Evolutionary conservation across 2,797 vertebrate genomes (phyloP), one percentile per base, ranked within the genome.

Genomic region (Siniperca undulata): DNA sequence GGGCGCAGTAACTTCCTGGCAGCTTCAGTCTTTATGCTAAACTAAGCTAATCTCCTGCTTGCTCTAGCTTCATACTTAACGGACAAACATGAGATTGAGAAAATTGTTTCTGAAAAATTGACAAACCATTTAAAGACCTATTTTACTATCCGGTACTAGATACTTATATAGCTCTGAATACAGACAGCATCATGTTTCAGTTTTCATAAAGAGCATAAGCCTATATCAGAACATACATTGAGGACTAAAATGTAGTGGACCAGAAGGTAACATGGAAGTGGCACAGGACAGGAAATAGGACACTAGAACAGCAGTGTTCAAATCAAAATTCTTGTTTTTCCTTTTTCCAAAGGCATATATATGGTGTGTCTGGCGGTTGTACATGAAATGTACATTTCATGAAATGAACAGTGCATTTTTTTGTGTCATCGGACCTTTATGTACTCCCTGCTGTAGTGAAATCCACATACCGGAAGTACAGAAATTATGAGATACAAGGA

Each of bases 401-500:
- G 5, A 36, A 72, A 68, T 52, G 2, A 42, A 58, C 61, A 70
- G 1, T 0, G 12, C 17, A 2, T 52, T 20, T 24, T 19, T 34
- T 46, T 4, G 6, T 58, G 34, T 53, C 10, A 16, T 4, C 2
- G 22, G 74, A 76, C 36, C 65, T 76, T 52, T 22, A 5, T 70
- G 36, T 67, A 36, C 48, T 75, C 69, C 9, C 24, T 40, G 64
- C 68, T 70, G 65, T 16, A 46, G 53, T 36, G 10, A 67, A 74
- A 69, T 22, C 30, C 58, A 42, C 50, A 70, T 53, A 48, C 42
- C 82, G 78, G 75, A 86, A 70, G 50, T 2, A 34, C 40, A 72
- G 61, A 78, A 62, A 70, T 36, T 55, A 80, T 67, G 66, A 76
- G 62, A 85, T 36, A 34, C 44, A 40, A 73, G 71, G 80, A 83